Evolutionary conservation across 37 sponge, comb jelly and placozoan genomes (phyloP), one percentile per base, ranked within the genome.

Genomic region (Beroe ovata): DNA sequence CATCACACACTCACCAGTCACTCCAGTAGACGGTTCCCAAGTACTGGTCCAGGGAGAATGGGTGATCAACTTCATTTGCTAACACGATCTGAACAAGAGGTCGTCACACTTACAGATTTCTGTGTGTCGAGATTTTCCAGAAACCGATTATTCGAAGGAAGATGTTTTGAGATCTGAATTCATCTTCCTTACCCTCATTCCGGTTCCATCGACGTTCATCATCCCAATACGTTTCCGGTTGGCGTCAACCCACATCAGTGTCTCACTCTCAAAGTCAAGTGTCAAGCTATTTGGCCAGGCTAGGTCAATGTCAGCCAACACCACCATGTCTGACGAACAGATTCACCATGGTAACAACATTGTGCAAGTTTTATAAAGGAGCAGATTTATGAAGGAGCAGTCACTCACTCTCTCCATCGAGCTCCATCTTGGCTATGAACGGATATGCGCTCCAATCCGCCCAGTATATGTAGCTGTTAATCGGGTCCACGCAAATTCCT

Each of bases 1-100:
- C n/a, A n/a, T n/a, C n/a, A 18, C 18, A 62, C 21, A 42, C 84
- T 41, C 0, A 77, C 84, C 84, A 77, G 84, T 77, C 84, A 19
- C 84, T 77, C 84, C 84, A 77, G 54, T 42, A 77, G 41, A 77
- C n/a, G 23, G 84, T 77, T 18, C 84, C 84, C 22, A 77, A 25
- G 22, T 77, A 77, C 47, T 77, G 84, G 28, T 77, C 84, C 16
- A 77, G 39, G 0, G 84, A 77, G 84, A 77, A 77, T 3, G 84
- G 84, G 23, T 77, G 84, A n/a, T 77, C 84, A 18, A 77, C 84
- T 42, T 42, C 23, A 14, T 42, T n/a, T 2, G 84, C 26, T 19
- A n/a, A n/a, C 54, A 77, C 8, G 14, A 77, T 40, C 84, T 77
- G 84, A 41, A 54, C n/a, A n/a, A n/a, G n/a, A n/a, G n/a, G n/a